Base-by-base conservation (phyloP, 2,797 vertebrate genomes). In the Premnoplex brunnescens region DNA sequence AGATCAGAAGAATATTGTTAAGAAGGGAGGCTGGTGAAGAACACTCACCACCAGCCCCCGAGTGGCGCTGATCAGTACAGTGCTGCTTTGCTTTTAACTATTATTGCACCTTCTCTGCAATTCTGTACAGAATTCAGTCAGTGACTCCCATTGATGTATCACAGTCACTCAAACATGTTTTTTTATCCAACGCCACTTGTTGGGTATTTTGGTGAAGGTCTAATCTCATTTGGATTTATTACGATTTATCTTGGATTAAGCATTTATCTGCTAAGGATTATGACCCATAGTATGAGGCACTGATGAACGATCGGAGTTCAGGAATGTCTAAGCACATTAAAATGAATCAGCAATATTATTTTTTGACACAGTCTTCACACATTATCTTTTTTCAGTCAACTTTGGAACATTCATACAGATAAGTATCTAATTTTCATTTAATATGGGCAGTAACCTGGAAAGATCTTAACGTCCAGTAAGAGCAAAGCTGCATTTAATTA, bases 221-320 rank as follows among this genome's bases (percentile, higher is more conserved):
- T 96, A 96, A 97, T 96, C 95, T 97, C 88, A 95, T 96, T 96
- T 95, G 96, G 96, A 94, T 97, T 94, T 96, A 91, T 95, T 93
- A 85, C 77, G 37, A 90, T 96, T 97, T 96, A 97, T 91, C 91
- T 95, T 30, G 88, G 96, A 94, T 96, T 96, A 96, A 91, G 89
- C 67, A 16, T 91, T 96, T 94, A 96, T 96, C 96, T 96, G 89
- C 83, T 91, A 54, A 94, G 95, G 95, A 96, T 97, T 95, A 96
- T 76, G 85, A 82, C 85, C 89, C 91, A 9, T 90, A 32, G 63
- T 76, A 15, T 23, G 51, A 93, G 48, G 71, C 92, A 49, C 89
- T 48, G 96, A 78, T 88, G 73, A 88, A 41, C 67, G 59, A 67
- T 43, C 2, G 1, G 59, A 88, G 59, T 92, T 92, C 82, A 81